Percentiles rank a stretch among this genome's conserved stretches.
Evolutionary conservation across 2,888 invertebrate genomes (phyloP).

Genomic region (Lochmaea crataegi): DNA sequence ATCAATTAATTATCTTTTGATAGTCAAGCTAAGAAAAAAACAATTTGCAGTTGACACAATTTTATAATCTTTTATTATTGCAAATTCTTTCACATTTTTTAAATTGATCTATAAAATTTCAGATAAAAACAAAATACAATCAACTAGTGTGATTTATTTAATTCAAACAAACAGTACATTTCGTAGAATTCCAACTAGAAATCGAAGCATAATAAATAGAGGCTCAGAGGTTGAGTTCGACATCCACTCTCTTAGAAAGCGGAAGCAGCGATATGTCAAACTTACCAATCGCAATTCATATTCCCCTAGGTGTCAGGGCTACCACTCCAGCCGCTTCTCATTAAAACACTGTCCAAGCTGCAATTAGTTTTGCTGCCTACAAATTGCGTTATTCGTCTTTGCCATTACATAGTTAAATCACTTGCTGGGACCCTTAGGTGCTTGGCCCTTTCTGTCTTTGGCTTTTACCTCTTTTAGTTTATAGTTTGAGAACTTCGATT

Average conservation of each 20-base stretch:
- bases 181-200: slow-evolving; percentile 9
- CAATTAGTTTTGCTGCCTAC: slow-evolving; percentile 66
- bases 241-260: slow-evolving; percentile 46
- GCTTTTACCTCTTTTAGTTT: slow-evolving; percentile 22
- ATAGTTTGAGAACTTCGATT: slow-evolving; percentile 22
- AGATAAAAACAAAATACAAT: not conserved
- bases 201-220: slow-evolving; percentile 51
- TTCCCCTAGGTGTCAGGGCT: slow-evolving; percentile 64
- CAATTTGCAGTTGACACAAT: no score
- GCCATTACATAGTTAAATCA: slow-evolving; percentile 60
- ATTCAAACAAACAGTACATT: not conserved
- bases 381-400: slow-evolving; percentile 68
- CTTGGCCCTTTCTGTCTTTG: slow-evolving; percentile 15
- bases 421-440: slow-evolving; percentile 46
- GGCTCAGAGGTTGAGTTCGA: slow-evolving; percentile 35
- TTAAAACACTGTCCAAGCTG: slow-evolving; percentile 67
- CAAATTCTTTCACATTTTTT: no score
- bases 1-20: no score
- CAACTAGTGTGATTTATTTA: not conserved
- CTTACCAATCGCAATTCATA: slow-evolving; percentile 64
- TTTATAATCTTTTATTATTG: no score
- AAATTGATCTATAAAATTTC: not conserved
- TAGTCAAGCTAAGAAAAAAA: no score
- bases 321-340: slow-evolving; percentile 65
- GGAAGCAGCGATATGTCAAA: slow-evolving; percentile 60